A percentile compares a stretch with the other conserved stretches of the same genome.
Evolutionary conservation across 2,888 invertebrate genomes (phyloP).

Genomic region (Ceraclea dissimilis): DNA sequence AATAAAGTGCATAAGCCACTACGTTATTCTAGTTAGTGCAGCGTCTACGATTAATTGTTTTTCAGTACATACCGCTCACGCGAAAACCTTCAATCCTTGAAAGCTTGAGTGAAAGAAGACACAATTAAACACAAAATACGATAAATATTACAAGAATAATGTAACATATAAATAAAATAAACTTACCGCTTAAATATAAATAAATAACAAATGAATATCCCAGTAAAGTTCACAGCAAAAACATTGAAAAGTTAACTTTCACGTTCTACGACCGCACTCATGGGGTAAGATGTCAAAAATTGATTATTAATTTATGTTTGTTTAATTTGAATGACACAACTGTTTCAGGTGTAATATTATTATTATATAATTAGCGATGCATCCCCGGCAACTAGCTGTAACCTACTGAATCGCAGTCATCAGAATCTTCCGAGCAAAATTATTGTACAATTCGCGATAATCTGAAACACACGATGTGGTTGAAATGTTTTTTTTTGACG

Average conservation of each 20-base stretch:
- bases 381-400: not conserved
- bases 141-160: conserved; percentile 7
- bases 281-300: not conserved
- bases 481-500: conserved; percentile 1
- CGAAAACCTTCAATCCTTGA: conserved; percentile 25
- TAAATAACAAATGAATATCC: not conserved
- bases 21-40: too few relatives aligned
- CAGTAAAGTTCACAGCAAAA: not conserved
- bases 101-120: conserved; percentile 12
- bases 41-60: not conserved
- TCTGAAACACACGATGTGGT: not conserved
- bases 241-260: not conserved
- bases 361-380: not conserved
- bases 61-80: conserved; percentile 21
- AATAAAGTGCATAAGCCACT: too few relatives aligned
- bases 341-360: not conserved
- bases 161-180: conserved; percentile 8
- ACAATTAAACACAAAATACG: conserved; percentile 1
- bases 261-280: not conserved
- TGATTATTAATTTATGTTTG: not conserved
- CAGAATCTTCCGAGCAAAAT: not conserved
- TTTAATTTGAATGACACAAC: not conserved
- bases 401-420: not conserved
- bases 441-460: not conserved
- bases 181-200: conserved; percentile 22